Evolutionary conservation across 2,888 invertebrate species (phyloP).

Genomic region (Ormia ochracea): DNA sequence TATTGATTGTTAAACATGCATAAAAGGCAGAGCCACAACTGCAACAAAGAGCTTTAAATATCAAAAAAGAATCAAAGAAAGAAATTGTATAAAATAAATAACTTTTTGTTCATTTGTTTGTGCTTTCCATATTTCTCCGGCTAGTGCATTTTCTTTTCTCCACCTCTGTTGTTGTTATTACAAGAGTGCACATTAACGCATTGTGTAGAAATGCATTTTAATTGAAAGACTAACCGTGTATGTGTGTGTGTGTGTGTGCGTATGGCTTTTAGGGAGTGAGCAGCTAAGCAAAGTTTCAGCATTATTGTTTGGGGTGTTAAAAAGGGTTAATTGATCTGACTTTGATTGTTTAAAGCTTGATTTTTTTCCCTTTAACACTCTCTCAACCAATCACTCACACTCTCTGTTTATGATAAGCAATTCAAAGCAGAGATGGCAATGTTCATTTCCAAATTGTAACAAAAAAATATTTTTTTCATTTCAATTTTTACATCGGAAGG

Average conservation of each 20-base stretch:
- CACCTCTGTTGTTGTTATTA: background rate
- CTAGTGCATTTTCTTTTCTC: background rate
- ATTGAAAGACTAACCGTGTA: constrained; percentile 26
- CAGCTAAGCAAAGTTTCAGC: background rate
- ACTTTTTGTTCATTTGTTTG: constrained; percentile 33
- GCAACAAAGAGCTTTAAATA: background rate
- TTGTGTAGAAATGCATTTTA: constrained; percentile 57
- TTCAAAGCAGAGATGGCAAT: too few species aligned
- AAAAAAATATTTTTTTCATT: too few species aligned
- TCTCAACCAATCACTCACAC: background rate
- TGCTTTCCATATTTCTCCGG: constrained; percentile 1
- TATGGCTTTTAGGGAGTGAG: background rate
- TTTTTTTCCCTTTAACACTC: constrained; percentile 10
- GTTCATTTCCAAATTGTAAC: too few species aligned
- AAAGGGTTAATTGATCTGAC: constrained; percentile 63
- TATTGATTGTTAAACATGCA: constrained; percentile 42
- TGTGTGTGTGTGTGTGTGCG: background rate
- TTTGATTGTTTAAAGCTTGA: constrained; percentile 57
- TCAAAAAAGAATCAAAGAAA: background rate
- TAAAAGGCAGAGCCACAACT: constrained; percentile 5
- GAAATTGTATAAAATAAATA: constrained; percentile 42
- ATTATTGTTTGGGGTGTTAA: constrained; percentile 53
- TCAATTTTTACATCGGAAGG: too few species aligned
- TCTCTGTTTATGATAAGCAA: background rate
- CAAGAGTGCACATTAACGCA: constrained; percentile 43